Conservation (phyloP, 2,888 invertebrate genomes). For the Eristalis intricaria region DNA sequence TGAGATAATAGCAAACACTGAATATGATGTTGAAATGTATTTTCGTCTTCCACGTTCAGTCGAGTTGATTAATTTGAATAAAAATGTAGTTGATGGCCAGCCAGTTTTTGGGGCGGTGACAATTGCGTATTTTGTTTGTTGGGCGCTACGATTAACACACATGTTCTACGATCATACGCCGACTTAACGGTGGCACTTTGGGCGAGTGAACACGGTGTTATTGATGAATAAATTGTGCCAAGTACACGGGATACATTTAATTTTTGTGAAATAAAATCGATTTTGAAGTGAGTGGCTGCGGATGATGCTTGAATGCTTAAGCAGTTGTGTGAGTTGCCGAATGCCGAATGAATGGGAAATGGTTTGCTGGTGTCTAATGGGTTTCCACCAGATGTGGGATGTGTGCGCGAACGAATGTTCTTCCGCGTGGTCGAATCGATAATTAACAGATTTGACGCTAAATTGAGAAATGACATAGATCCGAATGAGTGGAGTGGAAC, state of each 20-base stretch:
- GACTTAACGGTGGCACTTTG: neutral
- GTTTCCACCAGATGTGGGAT: neutral
- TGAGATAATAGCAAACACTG: slow-evolving; percentile 53
- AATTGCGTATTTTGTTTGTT: slow-evolving; percentile 4
- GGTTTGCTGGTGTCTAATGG: neutral
- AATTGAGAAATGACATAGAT: neutral
- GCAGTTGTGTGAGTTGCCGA: neutral
- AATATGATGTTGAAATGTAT: slow-evolving; percentile 2
- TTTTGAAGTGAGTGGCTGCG: neutral
- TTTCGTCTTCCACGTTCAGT: neutral
- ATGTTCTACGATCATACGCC: neutral
- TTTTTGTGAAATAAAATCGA: neutral
- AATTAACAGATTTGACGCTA: neutral
- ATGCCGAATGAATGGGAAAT: neutral
- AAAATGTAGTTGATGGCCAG: slow-evolving; percentile 69
- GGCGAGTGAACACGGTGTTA: slow-evolving; percentile 4
- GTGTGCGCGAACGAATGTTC: neutral
- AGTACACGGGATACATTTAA: slow-evolving; percentile 23
- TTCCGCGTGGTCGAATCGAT: slow-evolving; percentile 1
- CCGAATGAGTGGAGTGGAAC: neutral
- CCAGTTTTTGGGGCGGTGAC: slow-evolving; percentile 47
- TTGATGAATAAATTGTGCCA: slow-evolving; percentile 49
- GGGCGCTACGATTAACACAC: slow-evolving; percentile 5
- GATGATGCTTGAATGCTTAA: slow-evolving; percentile 7
- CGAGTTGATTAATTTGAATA: slow-evolving; percentile 63